Base-by-base conservation (phyloP, 2,888 invertebrate species). In the Cylindroiulus punctatus region DNA sequence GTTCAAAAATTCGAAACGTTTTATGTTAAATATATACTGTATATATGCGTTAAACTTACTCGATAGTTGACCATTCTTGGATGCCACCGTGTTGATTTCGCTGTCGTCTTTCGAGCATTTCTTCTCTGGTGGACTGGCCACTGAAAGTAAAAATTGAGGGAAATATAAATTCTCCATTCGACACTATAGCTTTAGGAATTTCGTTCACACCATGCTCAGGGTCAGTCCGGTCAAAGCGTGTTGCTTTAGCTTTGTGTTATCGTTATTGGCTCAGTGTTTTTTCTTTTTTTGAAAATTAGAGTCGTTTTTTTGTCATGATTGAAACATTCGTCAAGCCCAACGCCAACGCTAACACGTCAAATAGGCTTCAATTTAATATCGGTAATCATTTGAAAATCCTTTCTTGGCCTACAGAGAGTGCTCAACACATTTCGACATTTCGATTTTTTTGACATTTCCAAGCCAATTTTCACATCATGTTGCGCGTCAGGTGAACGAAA, bases 111-210 rank as follows among this genome's bases (percentile, higher is more conserved):
- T 93, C 89, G 93, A 90, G 90, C 91, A 92, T 91, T 92, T 91
- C 91, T 93, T 93, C 91, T 95, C 95, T 89, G 95, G 95, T 89
- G 95, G 95, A 92, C 95, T 95, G 91, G 96, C 96, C 93, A 96
- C 95, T 96, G 94, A 87, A 94, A 94, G 81, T 65, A 83, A 1
- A 83, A 83, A n/a, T 83, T 40, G 4, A 76, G 14, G 0, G 14
- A 76, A 17, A 12, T 76, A 26, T 76, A 26, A 65, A 65, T 26
- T 7, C 26, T 26, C 26, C 19, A 26, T 65, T 26, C 65, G 12
- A 65, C 12, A 12, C 7, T n/a, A 12, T 8, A 0, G 4, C 44
- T 8, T 14, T 8, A 44, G 44, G 14, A 44, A 44, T 44, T 12
- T 12, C 44, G 44, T 44, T 12, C 44, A 44, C 44, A 44, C 8